phyloP scores from a whole-genome alignment of 35 echinoderm and acorn worm species.

The Anneissia japonica region DNA sequence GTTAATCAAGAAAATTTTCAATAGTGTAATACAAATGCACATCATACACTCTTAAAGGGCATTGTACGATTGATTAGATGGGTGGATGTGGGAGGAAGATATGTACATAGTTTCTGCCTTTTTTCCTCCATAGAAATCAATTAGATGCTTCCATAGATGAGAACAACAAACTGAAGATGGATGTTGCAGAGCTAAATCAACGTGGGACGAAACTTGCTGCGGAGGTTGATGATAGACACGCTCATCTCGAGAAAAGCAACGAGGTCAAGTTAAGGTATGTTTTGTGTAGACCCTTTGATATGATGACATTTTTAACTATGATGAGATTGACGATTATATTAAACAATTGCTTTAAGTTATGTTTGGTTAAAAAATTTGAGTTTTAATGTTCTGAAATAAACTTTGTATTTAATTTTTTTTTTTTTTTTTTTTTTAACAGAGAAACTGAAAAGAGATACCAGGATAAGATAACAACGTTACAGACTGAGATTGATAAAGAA shows the following conservation, averaged over 20 bases:
- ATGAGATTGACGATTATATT: background rate
- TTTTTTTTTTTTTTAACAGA: slow-evolving; percentile 26
- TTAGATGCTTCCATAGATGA: slow-evolving; percentile 61
- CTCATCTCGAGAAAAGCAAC: slow-evolving; percentile 64
- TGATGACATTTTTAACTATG: background rate
- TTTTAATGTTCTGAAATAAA: background rate
- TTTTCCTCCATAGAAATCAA: slow-evolving; percentile 42
- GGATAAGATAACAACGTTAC: slow-evolving; percentile 57
- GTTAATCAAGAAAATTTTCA: too few relatives aligned
- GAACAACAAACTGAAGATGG: slow-evolving; percentile 70
- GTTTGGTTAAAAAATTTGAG: background rate
- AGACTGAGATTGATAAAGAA: slow-evolving; percentile 75
- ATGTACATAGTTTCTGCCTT: background rate
- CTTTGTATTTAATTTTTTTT: background rate
- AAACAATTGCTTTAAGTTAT: background rate
- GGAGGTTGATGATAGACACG: slow-evolving; percentile 92
- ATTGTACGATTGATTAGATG: too few relatives aligned
- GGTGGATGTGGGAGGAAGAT: background rate
- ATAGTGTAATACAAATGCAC: too few relatives aligned
- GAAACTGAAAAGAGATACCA: slow-evolving; percentile 65
- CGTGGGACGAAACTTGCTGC: slow-evolving; percentile 48
- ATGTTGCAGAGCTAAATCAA: slow-evolving; percentile 63
- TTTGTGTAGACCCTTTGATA: background rate
- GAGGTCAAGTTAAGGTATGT: slow-evolving; percentile 84
- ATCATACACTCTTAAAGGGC: too few relatives aligned